Evolutionary conservation across 2,888 invertebrate species (phyloP).

Genomic region (Atethmia centrago): DNA sequence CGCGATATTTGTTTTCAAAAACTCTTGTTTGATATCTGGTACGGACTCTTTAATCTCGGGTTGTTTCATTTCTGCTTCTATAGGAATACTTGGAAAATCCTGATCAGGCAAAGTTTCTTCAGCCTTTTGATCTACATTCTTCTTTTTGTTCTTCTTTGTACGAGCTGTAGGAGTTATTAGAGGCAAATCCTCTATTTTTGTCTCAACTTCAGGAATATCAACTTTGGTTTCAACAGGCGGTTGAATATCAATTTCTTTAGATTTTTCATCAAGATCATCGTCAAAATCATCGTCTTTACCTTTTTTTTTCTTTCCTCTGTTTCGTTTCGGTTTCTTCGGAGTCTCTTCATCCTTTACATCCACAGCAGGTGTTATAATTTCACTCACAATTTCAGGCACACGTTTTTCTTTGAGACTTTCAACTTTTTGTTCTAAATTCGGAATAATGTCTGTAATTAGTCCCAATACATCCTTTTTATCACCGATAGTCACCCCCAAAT

Average conservation of each 20-base stretch:
- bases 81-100: conserved; percentile 15
- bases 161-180: conserved; percentile 74
- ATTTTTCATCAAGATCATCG: conserved; percentile 60
- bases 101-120: conserved; percentile 48
- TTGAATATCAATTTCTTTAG: conserved; percentile 27
- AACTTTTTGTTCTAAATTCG: conserved; percentile 55
- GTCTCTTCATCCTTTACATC: conserved; percentile 69
- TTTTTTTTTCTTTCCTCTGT: conserved; percentile 86
- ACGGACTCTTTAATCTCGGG: conserved; percentile 22
- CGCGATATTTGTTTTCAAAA: conserved; percentile 45
- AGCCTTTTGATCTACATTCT: conserved; percentile 63
- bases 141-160: conserved; percentile 86
- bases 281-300: conserved; percentile 64
- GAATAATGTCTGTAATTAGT: conserved; percentile 63
- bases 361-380: conserved; percentile 57
- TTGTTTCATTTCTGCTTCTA: conserved; percentile 40
- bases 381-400: conserved; percentile 68
- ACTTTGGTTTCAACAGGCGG: conserved; percentile 22
- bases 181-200: conserved; percentile 36
- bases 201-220: conserved; percentile 30
- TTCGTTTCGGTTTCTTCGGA: conserved; percentile 88
- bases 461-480: conserved; percentile 39
- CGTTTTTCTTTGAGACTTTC: conserved; percentile 62
- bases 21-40: conserved; percentile 42
- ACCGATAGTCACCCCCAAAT: conserved; percentile 22